Percentiles rank a stretch among this genome's conserved stretches.
These are phyloP conservation scores for Ips typographus DNA, from an alignment of 1,140 invertebrate genomes.

Conservation along the genomic window DNA sequence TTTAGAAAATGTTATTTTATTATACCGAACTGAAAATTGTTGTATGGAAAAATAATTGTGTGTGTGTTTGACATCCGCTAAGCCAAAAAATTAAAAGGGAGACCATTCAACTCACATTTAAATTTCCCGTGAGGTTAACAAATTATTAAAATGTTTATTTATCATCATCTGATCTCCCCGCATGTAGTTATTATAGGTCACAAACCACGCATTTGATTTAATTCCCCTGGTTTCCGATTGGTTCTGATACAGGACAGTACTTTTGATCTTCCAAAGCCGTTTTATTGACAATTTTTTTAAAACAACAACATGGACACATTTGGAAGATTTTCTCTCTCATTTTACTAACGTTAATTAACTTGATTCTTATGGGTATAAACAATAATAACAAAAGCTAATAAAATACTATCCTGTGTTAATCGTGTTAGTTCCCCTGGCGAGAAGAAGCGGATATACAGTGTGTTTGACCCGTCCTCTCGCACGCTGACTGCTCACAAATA, in stretches of 20 bases:
- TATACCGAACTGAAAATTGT: too few relatives aligned
- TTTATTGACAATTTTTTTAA: too few relatives aligned
- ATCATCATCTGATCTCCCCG: too few relatives aligned
- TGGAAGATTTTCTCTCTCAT: not conserved
- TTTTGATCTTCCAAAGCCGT: too few relatives aligned
- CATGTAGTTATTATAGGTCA: slow-evolving; percentile 19
- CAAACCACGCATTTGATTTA: slow-evolving; percentile 12
- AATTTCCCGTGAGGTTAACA: too few relatives aligned
- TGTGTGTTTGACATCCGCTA: too few relatives aligned
- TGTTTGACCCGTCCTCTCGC: slow-evolving; percentile 40
- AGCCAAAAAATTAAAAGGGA: too few relatives aligned
- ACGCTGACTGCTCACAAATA: slow-evolving; percentile 38
- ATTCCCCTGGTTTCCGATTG: slow-evolving; percentile 13
- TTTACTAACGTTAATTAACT: not conserved
- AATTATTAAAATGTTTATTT: too few relatives aligned
- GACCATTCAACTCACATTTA: too few relatives aligned
- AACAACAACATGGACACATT: too few relatives aligned
- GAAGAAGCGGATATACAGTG: slow-evolving; percentile 40
- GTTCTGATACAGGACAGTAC: slow-evolving; percentile 8
- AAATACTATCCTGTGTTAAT: slow-evolving; percentile 13
- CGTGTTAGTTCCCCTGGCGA: slow-evolving; percentile 22
- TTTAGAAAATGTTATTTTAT: too few relatives aligned
- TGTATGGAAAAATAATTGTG: too few relatives aligned
- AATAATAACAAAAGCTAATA: not conserved
- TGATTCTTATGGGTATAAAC: not conserved